phyloP scores from a whole-genome alignment of 2,113 vertebrate genomes.

The Excalfactoria chinensis region DNA sequence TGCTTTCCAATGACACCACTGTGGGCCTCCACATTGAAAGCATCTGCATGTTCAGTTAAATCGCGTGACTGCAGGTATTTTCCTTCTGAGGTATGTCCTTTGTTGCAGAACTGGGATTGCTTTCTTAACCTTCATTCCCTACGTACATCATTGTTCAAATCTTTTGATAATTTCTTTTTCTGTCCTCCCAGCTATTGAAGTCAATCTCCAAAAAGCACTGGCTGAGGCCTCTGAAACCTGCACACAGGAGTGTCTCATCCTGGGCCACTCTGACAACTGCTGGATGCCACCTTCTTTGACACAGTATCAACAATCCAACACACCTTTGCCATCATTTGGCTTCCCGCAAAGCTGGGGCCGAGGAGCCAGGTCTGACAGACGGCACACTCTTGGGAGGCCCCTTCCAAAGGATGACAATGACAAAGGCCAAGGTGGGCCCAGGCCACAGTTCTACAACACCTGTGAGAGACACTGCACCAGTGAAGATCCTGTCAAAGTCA shows the following conservation, averaged over 20 bases:
- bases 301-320: slow-evolving; percentile 81
- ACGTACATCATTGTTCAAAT: rapidly evolving
- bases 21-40: neutral
- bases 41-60: neutral
- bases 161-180: slow-evolving; percentile 25
- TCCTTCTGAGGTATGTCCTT: rapidly evolving
- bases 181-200: slow-evolving; percentile 86
- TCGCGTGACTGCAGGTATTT: neutral
- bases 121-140: neutral
- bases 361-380: slow-evolving; percentile 81
- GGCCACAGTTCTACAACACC: slow-evolving; percentile 91
- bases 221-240: slow-evolving; percentile 95
- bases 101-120: rapidly evolving
- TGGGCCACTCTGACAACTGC: slow-evolving; percentile 97
- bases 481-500: slow-evolving; percentile 90
- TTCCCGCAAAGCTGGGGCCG: slow-evolving; percentile 87
- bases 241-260: slow-evolving; percentile 95
- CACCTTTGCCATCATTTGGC: slow-evolving; percentile 80
- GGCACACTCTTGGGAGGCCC: slow-evolving; percentile 87
- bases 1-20: neutral
- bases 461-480: slow-evolving; percentile 88
- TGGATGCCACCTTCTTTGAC: slow-evolving; percentile 95
- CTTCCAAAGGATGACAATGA: slow-evolving; percentile 88
- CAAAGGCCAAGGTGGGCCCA: slow-evolving; percentile 78
- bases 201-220: slow-evolving; percentile 93